These are phyloP conservation scores for Phainopepla nitens DNA, from an alignment of 2,113 vertebrate species.

Conservation along the genomic window DNA sequence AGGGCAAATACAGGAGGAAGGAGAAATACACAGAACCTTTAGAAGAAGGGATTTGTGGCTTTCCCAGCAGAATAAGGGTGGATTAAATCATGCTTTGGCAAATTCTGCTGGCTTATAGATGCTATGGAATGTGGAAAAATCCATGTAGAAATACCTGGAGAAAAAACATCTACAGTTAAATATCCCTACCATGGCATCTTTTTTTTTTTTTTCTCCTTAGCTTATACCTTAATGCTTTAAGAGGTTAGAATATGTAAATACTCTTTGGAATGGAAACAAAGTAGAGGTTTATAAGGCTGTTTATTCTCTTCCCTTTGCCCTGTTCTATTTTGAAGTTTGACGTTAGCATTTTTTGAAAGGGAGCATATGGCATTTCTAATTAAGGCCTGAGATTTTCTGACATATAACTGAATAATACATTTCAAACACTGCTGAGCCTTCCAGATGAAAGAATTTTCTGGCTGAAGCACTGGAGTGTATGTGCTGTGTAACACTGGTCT, in stretches of 20 bases:
- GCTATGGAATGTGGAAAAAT: background rate
- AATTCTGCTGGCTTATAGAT: background rate
- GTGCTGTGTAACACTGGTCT: background rate
- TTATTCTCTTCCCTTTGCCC: conserved; percentile 10
- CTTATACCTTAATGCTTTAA: background rate
- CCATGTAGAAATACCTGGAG: background rate
- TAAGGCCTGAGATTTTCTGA: conserved; percentile 37
- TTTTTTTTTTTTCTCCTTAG: background rate
- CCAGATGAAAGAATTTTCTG: conserved; percentile 11
- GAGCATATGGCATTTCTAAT: conserved; percentile 51
- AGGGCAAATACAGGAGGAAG: background rate
- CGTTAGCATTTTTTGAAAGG: background rate
- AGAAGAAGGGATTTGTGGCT: background rate
- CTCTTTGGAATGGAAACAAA: background rate
- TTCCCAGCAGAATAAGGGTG: background rate
- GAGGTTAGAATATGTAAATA: background rate
- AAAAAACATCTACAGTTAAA: background rate
- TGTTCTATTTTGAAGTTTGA: conserved; percentile 43
- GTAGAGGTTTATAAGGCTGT: background rate
- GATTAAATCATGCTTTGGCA: background rate
- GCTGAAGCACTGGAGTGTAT: background rate
- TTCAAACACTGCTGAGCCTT: background rate
- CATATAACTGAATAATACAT: conserved; percentile 35
- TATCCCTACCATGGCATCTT: background rate
- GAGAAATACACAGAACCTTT: accelerated